These are phyloP conservation scores for Saguinus midas DNA, from an alignment of 2,113 vertebrate genomes.

Conservation along the genomic window DNA sequence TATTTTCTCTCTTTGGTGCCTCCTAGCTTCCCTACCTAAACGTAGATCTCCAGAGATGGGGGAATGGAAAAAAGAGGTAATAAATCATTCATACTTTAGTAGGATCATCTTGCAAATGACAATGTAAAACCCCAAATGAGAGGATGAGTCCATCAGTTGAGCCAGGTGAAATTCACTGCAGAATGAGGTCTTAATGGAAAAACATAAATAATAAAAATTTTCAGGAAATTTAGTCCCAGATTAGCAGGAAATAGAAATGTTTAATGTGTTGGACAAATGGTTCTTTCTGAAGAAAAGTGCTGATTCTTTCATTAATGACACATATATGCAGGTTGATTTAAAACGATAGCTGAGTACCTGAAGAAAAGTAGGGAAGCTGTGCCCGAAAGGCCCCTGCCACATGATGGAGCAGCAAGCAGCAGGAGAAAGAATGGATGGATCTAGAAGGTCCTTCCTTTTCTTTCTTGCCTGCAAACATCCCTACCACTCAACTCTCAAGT, in stretches of 20 bases:
- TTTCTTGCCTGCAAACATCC: background rate
- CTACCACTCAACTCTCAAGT: background rate
- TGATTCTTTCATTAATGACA: background rate
- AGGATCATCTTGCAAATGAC: conserved; percentile 3
- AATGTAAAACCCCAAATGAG: background rate
- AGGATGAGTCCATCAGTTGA: background rate
- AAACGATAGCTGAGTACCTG: background rate
- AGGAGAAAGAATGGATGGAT: background rate
- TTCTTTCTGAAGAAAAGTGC: conserved; percentile 3
- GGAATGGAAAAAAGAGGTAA: background rate
- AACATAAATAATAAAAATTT: background rate
- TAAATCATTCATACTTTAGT: background rate
- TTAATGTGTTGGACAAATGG: background rate
- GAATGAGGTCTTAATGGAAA: background rate
- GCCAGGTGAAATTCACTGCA: conserved; percentile 4
- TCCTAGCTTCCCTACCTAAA: background rate
- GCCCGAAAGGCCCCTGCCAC: background rate
- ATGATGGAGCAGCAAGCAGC: background rate
- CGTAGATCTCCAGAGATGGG: background rate
- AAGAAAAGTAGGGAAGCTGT: background rate
- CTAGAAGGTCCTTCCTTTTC: background rate
- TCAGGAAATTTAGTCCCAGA: background rate
- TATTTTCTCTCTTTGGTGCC: conserved; percentile 13
- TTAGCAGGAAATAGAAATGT: conserved; percentile 3
- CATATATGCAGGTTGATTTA: background rate